Evolutionary conservation across 2,113 vertebrate genomes (phyloP).

Genomic region (Alligator sinensis): DNA sequence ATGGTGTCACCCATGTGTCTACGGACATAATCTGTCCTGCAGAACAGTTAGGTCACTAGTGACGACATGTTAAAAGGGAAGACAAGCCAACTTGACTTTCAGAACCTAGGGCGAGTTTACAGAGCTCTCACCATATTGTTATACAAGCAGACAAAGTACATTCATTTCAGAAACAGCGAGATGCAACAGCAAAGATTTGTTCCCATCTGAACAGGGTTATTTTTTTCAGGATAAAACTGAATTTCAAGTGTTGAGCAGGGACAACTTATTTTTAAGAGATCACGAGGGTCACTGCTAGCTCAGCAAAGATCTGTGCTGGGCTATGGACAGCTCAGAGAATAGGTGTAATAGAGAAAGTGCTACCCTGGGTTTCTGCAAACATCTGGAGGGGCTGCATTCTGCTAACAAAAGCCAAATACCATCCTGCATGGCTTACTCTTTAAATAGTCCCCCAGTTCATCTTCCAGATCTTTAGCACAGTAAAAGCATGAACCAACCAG

Average conservation of each 20-base stretch:
- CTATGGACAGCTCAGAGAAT: not conserved
- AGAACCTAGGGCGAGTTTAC: not conserved
- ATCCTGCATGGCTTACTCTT: not conserved
- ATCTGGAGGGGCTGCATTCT: not conserved
- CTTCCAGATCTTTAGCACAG: not conserved
- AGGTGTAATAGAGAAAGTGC: not conserved
- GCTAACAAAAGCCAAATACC: not conserved
- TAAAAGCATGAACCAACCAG: fast-evolving
- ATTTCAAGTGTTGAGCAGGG: not conserved
- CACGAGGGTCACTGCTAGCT: not conserved
- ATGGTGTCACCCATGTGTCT: not conserved
- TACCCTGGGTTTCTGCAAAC: not conserved
- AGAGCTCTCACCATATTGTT: not conserved
- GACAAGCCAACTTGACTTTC: not conserved
- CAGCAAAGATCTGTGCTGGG: not conserved
- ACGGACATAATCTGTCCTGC: not conserved
- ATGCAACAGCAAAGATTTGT: too few relatives aligned
- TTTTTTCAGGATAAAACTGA: not conserved
- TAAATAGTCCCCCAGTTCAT: not conserved
- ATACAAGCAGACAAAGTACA: not conserved
- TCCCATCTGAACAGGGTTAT: fast-evolving
- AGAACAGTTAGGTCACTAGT: not conserved
- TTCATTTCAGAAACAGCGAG: not conserved
- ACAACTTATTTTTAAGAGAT: not conserved
- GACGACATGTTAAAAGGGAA: not conserved